A percentile compares a stretch with the other conserved stretches of the same genome.
Evolutionary conservation across 2,113 vertebrate genomes (phyloP).

Genomic region (Orcinus orca): DNA sequence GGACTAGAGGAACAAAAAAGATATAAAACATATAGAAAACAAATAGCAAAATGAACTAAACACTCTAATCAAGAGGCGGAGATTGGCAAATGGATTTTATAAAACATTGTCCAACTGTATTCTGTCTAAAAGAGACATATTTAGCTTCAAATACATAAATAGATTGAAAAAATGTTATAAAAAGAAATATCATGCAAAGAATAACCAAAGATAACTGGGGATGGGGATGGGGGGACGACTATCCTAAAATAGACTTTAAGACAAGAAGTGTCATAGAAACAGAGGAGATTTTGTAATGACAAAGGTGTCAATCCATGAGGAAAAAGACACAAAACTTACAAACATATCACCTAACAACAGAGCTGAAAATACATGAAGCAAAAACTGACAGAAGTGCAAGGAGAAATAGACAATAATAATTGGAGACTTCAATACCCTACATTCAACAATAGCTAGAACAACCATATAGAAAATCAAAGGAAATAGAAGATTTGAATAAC

Average conservation of each 20-base stretch:
- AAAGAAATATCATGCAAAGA: not conserved
- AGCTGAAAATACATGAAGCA: not conserved
- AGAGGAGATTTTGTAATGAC: not conserved
- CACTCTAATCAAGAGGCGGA: not conserved
- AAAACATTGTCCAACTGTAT: not conserved
- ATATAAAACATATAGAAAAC: not conserved
- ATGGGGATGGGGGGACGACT: not conserved
- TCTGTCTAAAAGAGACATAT: not conserved
- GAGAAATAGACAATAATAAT: not conserved
- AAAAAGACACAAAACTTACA: not conserved
- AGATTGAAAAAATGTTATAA: not conserved
- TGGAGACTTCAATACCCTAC: not conserved
- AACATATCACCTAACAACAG: not conserved
- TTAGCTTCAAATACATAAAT: not conserved
- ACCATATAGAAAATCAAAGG: not conserved
- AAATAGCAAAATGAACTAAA: not conserved
- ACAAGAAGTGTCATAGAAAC: not conserved
- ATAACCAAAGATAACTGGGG: not conserved
- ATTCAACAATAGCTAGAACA: not conserved
- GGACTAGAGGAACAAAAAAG: not conserved
- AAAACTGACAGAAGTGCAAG: not conserved
- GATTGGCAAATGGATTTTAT: not conserved
- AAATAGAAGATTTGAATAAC: not conserved
- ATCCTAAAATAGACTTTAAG: not conserved
- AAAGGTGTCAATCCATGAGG: not conserved